These are phyloP conservation scores for Ailurus styani DNA, from an alignment of 2,113 vertebrate species.

Conservation along the genomic window DNA sequence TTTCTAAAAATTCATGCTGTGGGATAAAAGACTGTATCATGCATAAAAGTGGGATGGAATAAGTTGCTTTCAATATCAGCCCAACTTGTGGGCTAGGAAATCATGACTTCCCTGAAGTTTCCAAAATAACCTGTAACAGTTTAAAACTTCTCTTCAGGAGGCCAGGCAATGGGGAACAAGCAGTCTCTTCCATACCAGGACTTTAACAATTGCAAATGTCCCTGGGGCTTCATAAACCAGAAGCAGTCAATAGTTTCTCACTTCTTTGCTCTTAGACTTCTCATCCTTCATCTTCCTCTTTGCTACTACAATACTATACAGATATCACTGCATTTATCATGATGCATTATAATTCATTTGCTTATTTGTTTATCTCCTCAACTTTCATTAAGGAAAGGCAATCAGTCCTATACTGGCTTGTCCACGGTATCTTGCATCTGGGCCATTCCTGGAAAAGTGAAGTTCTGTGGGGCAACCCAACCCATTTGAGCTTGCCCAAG, in stretches of 20 bases:
- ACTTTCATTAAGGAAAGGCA: background rate
- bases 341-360: background rate
- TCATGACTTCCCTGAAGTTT: background rate
- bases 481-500: background rate
- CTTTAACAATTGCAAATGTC: background rate
- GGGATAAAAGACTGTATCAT: background rate
- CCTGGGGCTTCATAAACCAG: background rate
- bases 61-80: background rate
- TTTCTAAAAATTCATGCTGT: background rate
- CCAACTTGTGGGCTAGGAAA: background rate
- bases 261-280: background rate
- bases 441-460: background rate
- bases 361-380: background rate
- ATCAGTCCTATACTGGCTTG: background rate
- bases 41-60: background rate
- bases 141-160: background rate
- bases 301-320: background rate
- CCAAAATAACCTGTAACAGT: background rate
- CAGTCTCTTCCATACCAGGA: background rate
- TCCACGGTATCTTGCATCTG: background rate
- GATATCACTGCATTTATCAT: background rate
- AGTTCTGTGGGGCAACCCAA: rapidly evolving
- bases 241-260: background rate
- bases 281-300: background rate
- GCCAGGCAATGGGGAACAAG: background rate